Base-by-base conservation (phyloP, 2,888 invertebrate species). In the Electrophaes corylata region DNA sequence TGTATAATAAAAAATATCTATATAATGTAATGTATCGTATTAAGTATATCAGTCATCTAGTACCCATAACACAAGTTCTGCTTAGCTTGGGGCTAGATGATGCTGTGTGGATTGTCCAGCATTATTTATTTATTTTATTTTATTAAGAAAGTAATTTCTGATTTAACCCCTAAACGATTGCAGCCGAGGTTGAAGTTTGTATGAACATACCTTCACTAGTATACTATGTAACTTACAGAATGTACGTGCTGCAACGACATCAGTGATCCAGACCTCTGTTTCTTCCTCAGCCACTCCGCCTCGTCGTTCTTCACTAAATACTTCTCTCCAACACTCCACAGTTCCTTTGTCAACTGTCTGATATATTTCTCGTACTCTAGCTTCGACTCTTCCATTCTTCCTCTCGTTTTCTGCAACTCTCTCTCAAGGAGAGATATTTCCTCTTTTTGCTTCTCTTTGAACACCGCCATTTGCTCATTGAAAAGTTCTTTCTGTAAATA, bases 321-420 rank as follows among this genome's bases (percentile, higher is more conserved):
- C 75, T 93, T 93, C 76, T 94, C 94, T 0, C 94, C 93, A 0
- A 94, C 91, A 33, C 83, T 88, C 94, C 94, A 94, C 57, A 93
- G 79, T 69, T 94, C 93, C 0, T 91, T 86, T 6, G 93, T 93
- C 48, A 94, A 72, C 68, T 85, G 72, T 14, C 79, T 74, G 19
- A 87, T 91, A 70, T 84, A 92, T 57, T 79, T 79, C 76, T 86
- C 89, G 66, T 88, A 91, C 3, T 77, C 81, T 31, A 72, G 70
- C 58, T 84, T 83, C 6, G 84, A 79, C 61, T 80, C 81, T 49
- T 79, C 79, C 60, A 89, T 67, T 45, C 93, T 93, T n/a, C 92
- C 91, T 43, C 92, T 86, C 16, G 93, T 92, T 40, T 89, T 92
- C n/a, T 83, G 76, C 60, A 93, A 81, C 54, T 94, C 85, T 43